A percentile compares a stretch with the other conserved stretches of the same genome.
Conservation (phyloP, 2,113 vertebrate species). For the Phylloscopus trochiloides region DNA sequence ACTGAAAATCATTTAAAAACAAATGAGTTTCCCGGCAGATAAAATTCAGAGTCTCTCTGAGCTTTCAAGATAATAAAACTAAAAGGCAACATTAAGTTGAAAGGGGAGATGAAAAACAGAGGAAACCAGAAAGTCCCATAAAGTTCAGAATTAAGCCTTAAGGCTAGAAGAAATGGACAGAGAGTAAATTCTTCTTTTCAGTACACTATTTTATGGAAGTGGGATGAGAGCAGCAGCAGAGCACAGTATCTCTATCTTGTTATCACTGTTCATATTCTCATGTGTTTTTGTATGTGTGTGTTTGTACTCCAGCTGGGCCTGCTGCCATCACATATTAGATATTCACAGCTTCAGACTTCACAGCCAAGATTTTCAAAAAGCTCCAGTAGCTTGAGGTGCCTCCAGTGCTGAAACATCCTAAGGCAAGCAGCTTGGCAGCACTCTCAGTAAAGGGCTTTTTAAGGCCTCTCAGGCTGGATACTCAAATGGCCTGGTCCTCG, state of each 20-base stretch:
- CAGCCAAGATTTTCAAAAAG: slow-evolving; percentile 24
- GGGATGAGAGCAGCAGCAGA: not conserved
- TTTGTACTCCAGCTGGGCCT: slow-evolving; percentile 10
- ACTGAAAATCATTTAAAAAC: slow-evolving; percentile 52
- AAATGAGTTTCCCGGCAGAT: slow-evolving; percentile 37
- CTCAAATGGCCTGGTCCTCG: not conserved
- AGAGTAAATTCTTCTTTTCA: not conserved
- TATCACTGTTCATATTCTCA: not conserved
- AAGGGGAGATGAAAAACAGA: not conserved
- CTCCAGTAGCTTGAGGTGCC: not conserved
- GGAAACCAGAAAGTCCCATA: not conserved
- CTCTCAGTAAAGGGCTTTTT: not conserved
- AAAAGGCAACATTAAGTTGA: not conserved
- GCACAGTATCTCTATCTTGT: not conserved
- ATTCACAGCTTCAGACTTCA: slow-evolving; percentile 17
- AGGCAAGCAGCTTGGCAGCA: not conserved
- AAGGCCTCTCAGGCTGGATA: not conserved
- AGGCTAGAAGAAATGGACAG: not conserved
- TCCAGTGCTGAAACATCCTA: not conserved
- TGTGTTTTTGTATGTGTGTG: not conserved
- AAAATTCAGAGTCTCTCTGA: slow-evolving; percentile 22
- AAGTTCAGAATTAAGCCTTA: slow-evolving; percentile 35
- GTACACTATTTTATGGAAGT: not conserved
- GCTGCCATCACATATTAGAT: not conserved
- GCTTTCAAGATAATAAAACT: slow-evolving; percentile 24